These are phyloP conservation scores for Orestias chungarensis DNA, from an alignment of 2,797 vertebrate species.

Conservation along the genomic window DNA sequence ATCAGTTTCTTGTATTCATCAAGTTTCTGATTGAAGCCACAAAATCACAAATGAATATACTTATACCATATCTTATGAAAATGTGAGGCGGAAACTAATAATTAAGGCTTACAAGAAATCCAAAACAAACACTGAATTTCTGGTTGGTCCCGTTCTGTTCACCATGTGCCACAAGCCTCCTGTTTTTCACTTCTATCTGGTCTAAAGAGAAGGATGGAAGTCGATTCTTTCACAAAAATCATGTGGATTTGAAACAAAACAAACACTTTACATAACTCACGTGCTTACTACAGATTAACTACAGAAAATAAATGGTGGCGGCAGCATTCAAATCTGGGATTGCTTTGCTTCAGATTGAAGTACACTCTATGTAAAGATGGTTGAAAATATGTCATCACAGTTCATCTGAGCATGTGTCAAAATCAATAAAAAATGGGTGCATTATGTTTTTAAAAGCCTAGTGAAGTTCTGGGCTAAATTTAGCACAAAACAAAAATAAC, in stretches of 20 bases:
- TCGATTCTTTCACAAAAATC: background rate
- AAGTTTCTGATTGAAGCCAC: no score
- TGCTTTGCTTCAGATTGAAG: no score
- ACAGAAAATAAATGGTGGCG: no score
- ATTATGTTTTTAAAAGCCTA: background rate
- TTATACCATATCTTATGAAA: background rate
- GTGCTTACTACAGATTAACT: no score
- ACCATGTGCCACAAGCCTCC: background rate
- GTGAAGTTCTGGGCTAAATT: background rate
- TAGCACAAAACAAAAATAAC: background rate
- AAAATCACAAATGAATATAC: no score
- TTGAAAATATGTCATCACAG: no score
- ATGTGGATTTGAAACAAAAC: no score
- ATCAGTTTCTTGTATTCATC: background rate
- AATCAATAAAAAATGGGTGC: background rate
- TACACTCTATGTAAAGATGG: no score
- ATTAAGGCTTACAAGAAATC: background rate
- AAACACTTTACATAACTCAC: no score
- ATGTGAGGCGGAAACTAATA: background rate
- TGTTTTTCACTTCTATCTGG: background rate
- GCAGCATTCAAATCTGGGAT: no score
- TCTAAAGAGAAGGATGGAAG: background rate
- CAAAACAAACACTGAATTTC: background rate
- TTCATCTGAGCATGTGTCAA: no score
- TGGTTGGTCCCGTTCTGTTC: background rate